phyloP scores from a whole-genome alignment of 2,113 vertebrate genomes.

The Triplophysa rosa region DNA sequence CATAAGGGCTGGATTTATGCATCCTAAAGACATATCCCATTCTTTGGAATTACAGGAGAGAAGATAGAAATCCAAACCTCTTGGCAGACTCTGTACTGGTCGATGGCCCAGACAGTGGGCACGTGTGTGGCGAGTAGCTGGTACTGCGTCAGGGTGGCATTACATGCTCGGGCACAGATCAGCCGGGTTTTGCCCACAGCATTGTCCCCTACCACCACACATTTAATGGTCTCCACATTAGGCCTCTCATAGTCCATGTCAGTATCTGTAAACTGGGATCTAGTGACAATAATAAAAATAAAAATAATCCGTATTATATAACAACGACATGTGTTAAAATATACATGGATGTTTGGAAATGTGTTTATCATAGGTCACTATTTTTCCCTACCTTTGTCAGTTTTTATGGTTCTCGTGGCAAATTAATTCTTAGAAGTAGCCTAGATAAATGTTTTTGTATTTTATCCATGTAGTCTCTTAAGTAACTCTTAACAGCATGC shows the following conservation, averaged over 20 bases:
- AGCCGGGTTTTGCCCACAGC: constrained; percentile 85
- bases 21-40: not conserved
- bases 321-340: too few relatives aligned
- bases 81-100: constrained; percentile 86
- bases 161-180: constrained; percentile 84
- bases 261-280: constrained; percentile 86
- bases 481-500: too few relatives aligned
- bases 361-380: too few relatives aligned
- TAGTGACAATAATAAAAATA: constrained; percentile 40
- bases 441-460: too few relatives aligned
- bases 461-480: too few relatives aligned
- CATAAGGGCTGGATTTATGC: not conserved
- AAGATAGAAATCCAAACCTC: constrained; percentile 70
- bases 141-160: constrained; percentile 85
- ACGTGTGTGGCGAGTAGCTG: constrained; percentile 86
- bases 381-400: too few relatives aligned
- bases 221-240: constrained; percentile 89
- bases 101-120: constrained; percentile 87
- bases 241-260: constrained; percentile 91
- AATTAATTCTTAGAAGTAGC: too few relatives aligned
- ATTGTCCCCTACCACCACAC: constrained; percentile 86
- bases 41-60: not conserved
- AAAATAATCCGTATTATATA: too few relatives aligned
- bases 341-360: too few relatives aligned
- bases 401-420: too few relatives aligned